Evolutionary conservation across 1,140 invertebrate species (phyloP).

Genomic region (Telenomus remus): DNA sequence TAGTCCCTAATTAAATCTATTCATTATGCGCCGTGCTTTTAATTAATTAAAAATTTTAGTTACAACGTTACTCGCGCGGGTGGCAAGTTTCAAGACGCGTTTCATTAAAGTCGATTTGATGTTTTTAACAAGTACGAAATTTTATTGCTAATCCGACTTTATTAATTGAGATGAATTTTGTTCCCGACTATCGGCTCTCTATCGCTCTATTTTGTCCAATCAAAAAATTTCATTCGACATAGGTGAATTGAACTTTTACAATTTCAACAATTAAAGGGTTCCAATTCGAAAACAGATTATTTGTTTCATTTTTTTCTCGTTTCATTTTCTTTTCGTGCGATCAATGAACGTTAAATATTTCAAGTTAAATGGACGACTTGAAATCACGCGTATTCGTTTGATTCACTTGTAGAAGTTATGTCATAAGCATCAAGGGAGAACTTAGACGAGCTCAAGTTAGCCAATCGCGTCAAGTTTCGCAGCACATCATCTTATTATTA

Average conservation of each 20-base stretch:
- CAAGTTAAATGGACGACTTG: too few relatives aligned
- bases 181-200: conserved; percentile 30
- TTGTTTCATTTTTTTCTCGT: too few relatives aligned
- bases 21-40: conserved; percentile 36
- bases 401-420: neutral
- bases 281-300: conserved; percentile 40
- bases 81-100: conserved; percentile 23
- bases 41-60: conserved; percentile 49
- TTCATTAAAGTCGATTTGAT: conserved; percentile 32
- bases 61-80: conserved; percentile 9
- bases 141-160: conserved; percentile 46
- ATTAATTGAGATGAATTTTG: conserved; percentile 54
- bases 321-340: too few relatives aligned
- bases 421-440: conserved; percentile 8
- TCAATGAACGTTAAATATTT: too few relatives aligned
- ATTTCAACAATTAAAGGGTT: conserved; percentile 48
- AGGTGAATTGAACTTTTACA: conserved; percentile 47
- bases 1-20: conserved; percentile 52
- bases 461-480: conserved; percentile 14
- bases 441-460: conserved; percentile 7
- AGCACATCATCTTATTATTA: conserved; percentile 52
- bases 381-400: neutral
- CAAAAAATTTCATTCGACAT: conserved; percentile 36
- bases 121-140: conserved; percentile 46
- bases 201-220: conserved; percentile 37